Base-by-base conservation (phyloP, 1,140 invertebrate species). In the Octopus sinensis region DNA sequence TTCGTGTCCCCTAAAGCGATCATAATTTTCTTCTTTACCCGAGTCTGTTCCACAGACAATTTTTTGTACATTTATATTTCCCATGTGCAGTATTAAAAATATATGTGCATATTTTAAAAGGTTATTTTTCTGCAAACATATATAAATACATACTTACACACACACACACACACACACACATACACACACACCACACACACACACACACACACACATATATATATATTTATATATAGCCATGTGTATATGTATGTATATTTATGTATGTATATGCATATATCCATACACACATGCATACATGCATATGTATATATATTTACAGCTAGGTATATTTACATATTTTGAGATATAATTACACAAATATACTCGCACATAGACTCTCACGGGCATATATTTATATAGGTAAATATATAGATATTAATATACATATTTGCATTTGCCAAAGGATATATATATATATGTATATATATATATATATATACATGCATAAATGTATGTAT, bases 281-380 rank as follows among this genome's bases (percentile, higher is more conserved):
- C 6, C 17, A 62, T 62, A 62, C 17, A 62, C 4, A 71, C 30
- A 71, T 71, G 30, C 4, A 71, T 12, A 71, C 13, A 5, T 5
- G 30, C 30, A 71, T 71, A 71, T 71, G 30, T 71, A 71, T 71
- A 71, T 71, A 71, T 71, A 71, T 13, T n/a, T 71, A 71, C 30
- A 71, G 13, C 13, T 71, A 71, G 13, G 30, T 71, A 71, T 71
- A 71, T 71, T n/a, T 13, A 71, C 30, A 71, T 71, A 71, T 71
- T n/a, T 71, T 6, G 13, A 71, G 5, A 71, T 71, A 71, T 71
- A 71, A 6, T 6, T 71, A 71, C 5, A 71, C 30, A 5, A 6
- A 71, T 71, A 71, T 71, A 71, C 12, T 6, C 4, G 30, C 30
- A 71, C 12, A 71, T 71, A 71, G 5, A 71, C 30, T 6, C 12